These are phyloP conservation scores for Caenorhabditis afra DNA, from an alignment of 2,888 invertebrate species.

Conservation along the genomic window DNA sequence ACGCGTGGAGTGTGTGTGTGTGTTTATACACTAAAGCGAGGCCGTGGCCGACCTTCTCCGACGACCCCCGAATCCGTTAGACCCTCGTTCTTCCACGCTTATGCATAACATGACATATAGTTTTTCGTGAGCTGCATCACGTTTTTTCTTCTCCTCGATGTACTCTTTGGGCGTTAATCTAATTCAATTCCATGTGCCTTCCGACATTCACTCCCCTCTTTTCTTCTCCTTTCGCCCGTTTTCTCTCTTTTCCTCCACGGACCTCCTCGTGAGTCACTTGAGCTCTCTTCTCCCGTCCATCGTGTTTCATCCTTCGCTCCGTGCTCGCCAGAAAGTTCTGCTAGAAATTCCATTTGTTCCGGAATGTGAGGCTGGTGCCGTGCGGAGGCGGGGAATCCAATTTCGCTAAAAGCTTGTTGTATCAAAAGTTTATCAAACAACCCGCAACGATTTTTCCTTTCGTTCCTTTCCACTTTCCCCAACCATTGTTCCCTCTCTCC, in stretches of 20 bases:
- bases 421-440: conserved; percentile 7
- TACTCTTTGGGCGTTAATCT: not conserved
- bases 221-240: not conserved
- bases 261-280: not conserved
- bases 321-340: no score
- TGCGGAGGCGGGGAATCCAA: not conserved
- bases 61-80: no score
- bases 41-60: no score
- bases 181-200: conserved; percentile 17
- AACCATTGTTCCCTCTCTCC: not conserved
- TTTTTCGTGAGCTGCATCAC: no score
- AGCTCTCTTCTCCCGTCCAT: no score
- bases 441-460: not conserved
- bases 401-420: conserved; percentile 1
- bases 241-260: not conserved
- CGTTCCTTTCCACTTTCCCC: not conserved
- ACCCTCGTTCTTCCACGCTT: no score
- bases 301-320: no score
- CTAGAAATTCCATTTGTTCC: not conserved
- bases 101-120: no score
- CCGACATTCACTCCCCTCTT: not conserved
- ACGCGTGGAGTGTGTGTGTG: no score
- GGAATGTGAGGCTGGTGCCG: not conserved
- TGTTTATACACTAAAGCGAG: no score
- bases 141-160: no score